Conservation (phyloP, 2,888 invertebrate genomes). For the Mimas tiliae region DNA sequence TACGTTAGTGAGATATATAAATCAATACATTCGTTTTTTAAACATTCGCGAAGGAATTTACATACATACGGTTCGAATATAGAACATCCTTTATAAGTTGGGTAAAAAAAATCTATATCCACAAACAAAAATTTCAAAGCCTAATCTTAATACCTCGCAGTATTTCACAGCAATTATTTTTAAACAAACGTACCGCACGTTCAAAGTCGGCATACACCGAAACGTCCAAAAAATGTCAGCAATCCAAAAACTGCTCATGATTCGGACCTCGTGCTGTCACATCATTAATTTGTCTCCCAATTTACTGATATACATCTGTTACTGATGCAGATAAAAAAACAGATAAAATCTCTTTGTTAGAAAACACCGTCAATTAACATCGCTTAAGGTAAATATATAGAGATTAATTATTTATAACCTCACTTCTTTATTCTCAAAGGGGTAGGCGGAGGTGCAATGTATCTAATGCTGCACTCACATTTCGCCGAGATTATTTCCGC, state of each 20-base stretch:
- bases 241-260: constrained; percentile 8
- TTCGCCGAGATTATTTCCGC: too few relatives aligned
- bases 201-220: constrained; percentile 6
- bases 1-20: too few relatives aligned
- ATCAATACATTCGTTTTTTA: too few relatives aligned
- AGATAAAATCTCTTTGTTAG: constrained; percentile 9
- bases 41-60: too few relatives aligned
- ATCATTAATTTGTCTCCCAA: constrained; percentile 22
- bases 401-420: too few relatives aligned
- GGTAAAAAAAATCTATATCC: background rate
- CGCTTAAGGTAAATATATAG: too few relatives aligned
- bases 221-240: constrained; percentile 8
- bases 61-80: too few relatives aligned
- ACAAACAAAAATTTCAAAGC: too few relatives aligned
- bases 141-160: constrained; percentile 3
- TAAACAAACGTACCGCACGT: constrained; percentile 2
- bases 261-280: constrained; percentile 10
- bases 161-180: constrained; percentile 15
- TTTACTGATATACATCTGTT: constrained; percentile 8
- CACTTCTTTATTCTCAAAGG: too few relatives aligned
- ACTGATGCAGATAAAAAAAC: constrained; percentile 5
- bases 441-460: too few relatives aligned
- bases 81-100: too few relatives aligned
- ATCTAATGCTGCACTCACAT: too few relatives aligned
- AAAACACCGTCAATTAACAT: background rate